phyloP scores from a whole-genome alignment of 2,888 invertebrate genomes.

The Parochlus steinenii region DNA sequence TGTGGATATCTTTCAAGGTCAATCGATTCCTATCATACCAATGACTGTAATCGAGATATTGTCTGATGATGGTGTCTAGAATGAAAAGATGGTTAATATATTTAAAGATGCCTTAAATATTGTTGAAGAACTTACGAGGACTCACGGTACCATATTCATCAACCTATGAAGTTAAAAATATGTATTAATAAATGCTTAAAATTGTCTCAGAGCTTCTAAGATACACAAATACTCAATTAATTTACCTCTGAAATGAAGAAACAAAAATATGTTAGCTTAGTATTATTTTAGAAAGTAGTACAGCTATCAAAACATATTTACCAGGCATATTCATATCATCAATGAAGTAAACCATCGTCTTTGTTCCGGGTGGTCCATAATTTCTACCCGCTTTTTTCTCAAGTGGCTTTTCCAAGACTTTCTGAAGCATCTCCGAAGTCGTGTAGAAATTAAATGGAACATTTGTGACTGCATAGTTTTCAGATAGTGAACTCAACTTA shows the following conservation, averaged over 20 bases:
- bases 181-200: too few relatives aligned
- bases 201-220: too few relatives aligned
- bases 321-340: constrained; percentile 99
- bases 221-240: too few relatives aligned
- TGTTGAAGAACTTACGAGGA: too few relatives aligned
- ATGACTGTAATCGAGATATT: constrained; percentile 89
- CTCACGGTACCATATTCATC: constrained; percentile 87
- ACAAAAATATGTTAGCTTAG: neutral
- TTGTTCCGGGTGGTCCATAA: constrained; percentile 89
- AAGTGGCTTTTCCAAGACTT: constrained; percentile 81
- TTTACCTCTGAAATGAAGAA: too few relatives aligned
- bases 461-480: constrained; percentile 76
- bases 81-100: too few relatives aligned
- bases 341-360: constrained; percentile 84
- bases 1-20: constrained; percentile 84
- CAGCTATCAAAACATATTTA: constrained; percentile 34
- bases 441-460: constrained; percentile 96
- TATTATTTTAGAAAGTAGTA: neutral
- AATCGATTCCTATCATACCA: constrained; percentile 86
- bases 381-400: constrained; percentile 94
- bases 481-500: constrained; percentile 52
- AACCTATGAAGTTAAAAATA: constrained; percentile 27
- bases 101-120: too few relatives aligned
- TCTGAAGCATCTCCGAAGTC: constrained; percentile 83
- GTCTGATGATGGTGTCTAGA: constrained; percentile 86